Evolutionary conservation across 2,113 vertebrate species (phyloP), one percentile per base, ranked within the genome.

Genomic region (Megatriorchis doriae): DNA sequence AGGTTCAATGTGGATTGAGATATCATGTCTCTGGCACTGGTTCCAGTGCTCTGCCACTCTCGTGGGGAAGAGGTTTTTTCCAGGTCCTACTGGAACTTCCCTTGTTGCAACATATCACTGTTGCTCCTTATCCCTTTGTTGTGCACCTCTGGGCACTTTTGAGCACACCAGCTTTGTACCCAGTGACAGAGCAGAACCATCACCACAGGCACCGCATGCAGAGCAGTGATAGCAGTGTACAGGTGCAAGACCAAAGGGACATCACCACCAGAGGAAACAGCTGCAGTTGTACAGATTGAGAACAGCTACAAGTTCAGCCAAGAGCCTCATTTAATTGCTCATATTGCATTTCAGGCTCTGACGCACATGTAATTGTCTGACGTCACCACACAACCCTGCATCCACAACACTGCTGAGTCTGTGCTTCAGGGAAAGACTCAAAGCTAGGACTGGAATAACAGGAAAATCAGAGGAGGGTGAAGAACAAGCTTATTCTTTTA

Each of bases 371-470:
- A 77, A 21, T 77, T 62, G 74, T 73, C 66, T 90, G 74, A 95
- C 0, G 0, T 83, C 90, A 90, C 36, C 48, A 34, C 29, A 53
- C 21, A 63, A 48, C 53, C 47, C 90, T 65, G 53, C 66, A 82
- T 56, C 50, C 65, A 62, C 17, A 85, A 34, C 0, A 4, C 71
- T 95, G 77, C 59, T 53, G 70, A 82, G 27, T 23, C 73, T 72
- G 43, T 85, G 66, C 81, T 96, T 70, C 55, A 55, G 71, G 52
- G 70, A 90, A 95, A 29, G 40, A 56, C 58, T 83, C 77, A 48
- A 73, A 94, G n/a, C 40, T 50, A 65, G 52, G 48, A 86, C 92
- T 73, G 62, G 87, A 86, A 85, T 62, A 96, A 94, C 94, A 92
- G 85, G 84, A 95, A 94, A 92, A 80, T 56, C 90, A 86, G 58